Evolutionary conservation across 2,113 vertebrate genomes (phyloP).

Genomic region (Haemorhous mexicanus): DNA sequence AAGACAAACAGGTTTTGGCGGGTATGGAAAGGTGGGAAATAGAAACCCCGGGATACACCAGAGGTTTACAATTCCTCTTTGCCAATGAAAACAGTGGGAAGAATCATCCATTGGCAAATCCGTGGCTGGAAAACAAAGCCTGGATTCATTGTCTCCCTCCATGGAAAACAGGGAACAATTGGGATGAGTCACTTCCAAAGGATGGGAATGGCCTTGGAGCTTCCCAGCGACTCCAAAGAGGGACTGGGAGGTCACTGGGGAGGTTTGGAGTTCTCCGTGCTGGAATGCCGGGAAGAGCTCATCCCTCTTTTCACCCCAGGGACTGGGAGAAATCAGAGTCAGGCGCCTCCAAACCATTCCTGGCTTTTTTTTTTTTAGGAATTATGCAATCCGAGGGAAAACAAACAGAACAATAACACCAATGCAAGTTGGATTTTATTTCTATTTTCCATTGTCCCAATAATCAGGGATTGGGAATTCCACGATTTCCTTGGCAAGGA

Average conservation of each 20-base stretch:
- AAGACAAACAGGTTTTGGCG: not conserved
- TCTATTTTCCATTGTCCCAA: not conserved
- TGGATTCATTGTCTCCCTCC: not conserved
- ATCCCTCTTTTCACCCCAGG: not conserved
- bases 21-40: not conserved
- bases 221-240: not conserved
- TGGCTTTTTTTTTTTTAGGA: not conserved
- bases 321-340: not conserved
- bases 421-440: no score
- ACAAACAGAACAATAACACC: not conserved
- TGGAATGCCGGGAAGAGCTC: not conserved
- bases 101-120: not conserved
- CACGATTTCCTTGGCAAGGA: not conserved
- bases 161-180: not conserved
- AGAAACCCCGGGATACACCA: not conserved
- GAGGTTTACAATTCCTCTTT: not conserved
- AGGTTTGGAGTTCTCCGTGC: not conserved
- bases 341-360: not conserved
- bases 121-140: constrained; percentile 33
- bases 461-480: not conserved
- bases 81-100: constrained; percentile 4
- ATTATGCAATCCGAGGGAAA: not conserved
- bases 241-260: fast-evolving
- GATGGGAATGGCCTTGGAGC: not conserved
- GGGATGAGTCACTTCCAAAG: not conserved